Evolutionary conservation across 2,113 vertebrate genomes (phyloP), one percentile per base, ranked within the genome.

Genomic region (Empidonax traillii): DNA sequence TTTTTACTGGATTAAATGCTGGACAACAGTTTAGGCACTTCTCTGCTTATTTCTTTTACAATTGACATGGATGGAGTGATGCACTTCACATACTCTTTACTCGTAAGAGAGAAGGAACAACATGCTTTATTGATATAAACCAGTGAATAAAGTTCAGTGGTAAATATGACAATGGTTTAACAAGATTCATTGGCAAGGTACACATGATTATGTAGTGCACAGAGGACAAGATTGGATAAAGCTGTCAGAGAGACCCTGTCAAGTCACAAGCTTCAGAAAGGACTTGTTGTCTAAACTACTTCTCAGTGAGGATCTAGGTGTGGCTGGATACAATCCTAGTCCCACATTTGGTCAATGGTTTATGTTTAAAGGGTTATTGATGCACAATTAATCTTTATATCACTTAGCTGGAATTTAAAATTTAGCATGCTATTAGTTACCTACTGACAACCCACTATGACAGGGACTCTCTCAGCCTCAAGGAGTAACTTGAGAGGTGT

Each of bases 381-480:
- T 58, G 10, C 24, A 43, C 12, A 44, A 37, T 35, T 6, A 31
- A 12, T 37, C 31, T 35, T 76, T 37, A 7, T 22, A 51, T 18
- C 3, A 44, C 27, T 27, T 44, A 52, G 37, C 21, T 18, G 25
- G 37, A 51, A 68, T 37, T 27, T 44, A 27, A 52, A 21, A 7
- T 44, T 77, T 37, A 61, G 41, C 25, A 43, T 14, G 5, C 4
- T 31, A 10, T 43, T 31, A 43, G 9, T 31, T 43, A 35, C 20
- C 67, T 51, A 11, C 18, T 27, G 46, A 61, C 37, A 44, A 59
- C 13, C 10, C 43, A 2, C 18, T 37, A 47, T 8, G 11, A 33
- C 53, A 52, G 37, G 0, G 0, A 44, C 18, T 11, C 12, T 52
- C 53, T 61, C 27, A 37, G 11, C 3, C 43, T 37, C 6, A 22